Conservation (phyloP, 2,888 invertebrate genomes). For the Dicycla oo region DNA sequence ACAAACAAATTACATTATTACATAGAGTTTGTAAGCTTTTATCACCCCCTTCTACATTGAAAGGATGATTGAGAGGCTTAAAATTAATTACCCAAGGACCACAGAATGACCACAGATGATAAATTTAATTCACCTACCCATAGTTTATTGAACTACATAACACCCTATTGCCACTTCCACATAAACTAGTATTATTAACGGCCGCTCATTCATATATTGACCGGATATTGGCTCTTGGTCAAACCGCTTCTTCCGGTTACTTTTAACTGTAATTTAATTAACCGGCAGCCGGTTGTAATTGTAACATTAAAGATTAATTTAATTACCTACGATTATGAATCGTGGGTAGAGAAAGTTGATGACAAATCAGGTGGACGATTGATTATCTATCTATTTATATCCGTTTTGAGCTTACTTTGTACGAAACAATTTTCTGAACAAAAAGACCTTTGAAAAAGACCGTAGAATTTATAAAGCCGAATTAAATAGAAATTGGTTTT, state of each 20-base stretch:
- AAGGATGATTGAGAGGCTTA: neutral
- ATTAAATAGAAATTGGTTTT: neutral
- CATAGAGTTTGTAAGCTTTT: neutral
- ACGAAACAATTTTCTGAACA: neutral
- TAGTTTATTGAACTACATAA: conserved; percentile 44
- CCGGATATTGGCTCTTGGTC: conserved; percentile 59
- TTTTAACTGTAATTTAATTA: conserved; percentile 56
- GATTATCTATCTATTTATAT: conserved; percentile 30
- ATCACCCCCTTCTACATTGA: neutral
- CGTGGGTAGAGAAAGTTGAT: conserved; percentile 33
- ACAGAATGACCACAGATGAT: neutral
- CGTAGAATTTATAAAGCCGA: neutral
- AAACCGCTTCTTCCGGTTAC: conserved; percentile 60
- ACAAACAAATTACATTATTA: neutral
- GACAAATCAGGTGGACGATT: neutral
- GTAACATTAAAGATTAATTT: conserved; percentile 44
- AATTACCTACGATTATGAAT: conserved; percentile 42
- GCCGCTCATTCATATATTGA: conserved; percentile 39
- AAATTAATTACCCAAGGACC: neutral
- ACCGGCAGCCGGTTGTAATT: conserved; percentile 36
- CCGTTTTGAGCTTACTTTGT: conserved; percentile 1
- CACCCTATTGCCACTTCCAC: conserved; percentile 38
- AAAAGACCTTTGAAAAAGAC: neutral
- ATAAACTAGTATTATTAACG: conserved; percentile 35
- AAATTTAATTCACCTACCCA: neutral